Base-by-base conservation (phyloP, 2,888 invertebrate genomes). In the Cosmopolites sordidus region DNA sequence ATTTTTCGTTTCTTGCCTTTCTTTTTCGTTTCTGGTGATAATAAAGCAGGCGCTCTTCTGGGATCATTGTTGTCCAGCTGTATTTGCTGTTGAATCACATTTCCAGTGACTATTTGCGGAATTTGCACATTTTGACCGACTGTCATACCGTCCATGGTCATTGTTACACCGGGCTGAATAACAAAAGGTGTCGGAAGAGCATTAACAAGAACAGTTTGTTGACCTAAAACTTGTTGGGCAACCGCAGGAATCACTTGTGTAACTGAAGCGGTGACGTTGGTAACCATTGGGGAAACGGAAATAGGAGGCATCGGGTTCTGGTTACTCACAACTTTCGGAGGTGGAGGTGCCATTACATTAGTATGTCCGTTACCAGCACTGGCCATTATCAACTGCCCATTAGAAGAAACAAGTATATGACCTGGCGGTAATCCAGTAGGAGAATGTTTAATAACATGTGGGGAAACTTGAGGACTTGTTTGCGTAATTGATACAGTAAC, bases 171-270 rank as follows among this genome's bases (percentile, higher is more conserved):
- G 1, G 87, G 87, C 65, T 90, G 90, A 39, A 91, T 79, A 4
- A 91, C 83, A 61, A 89, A 87, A 0, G 89, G 89, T 14, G 87
- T 78, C 43, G 85, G 86, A 57, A 91, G 74, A 0, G 90, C 83
- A 66, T 92, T 92, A 1, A 92, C 85, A 3, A 92, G 79, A 0
- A 90, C 87, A 0, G 89, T 84, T 18, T 87, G 86, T 66, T 84
- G 87, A 18, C 86, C 87, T 1, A 87, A 78, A 14, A 87, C 81
- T 65, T 84, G 81, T 61, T 83, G 84, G 1, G 81, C 60, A 0
- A 81, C 82, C 0, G 83, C 79, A 1, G 84, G 82, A 33, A 83
- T 79, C 0, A 83, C 82, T 70, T 85, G 84, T 8, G 81, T 79
- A 5, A 83, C 79, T 1, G 85, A 79, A 0, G 81, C 82, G 1